Evolutionary conservation across 35 echinoderm and acorn worm species (phyloP), one percentile per base, ranked within the genome.

Genomic region (Hemicentrotus pulcherrimus): DNA sequence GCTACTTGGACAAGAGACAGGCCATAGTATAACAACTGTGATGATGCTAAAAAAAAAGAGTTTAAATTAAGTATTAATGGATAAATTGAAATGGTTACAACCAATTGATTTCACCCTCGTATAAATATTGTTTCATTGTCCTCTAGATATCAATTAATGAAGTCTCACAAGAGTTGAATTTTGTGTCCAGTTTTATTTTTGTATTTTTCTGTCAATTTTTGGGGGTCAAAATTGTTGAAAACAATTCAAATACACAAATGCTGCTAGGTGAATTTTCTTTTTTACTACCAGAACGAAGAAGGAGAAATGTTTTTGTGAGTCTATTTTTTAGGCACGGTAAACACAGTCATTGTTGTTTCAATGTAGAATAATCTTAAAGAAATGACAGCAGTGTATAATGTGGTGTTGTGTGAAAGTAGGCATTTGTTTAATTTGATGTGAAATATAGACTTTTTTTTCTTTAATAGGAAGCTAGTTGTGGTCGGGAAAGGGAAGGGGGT

Each of bases 161-260:
- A 55, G 50, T 12, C 50, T 55, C 9, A 15, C 5, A 55, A 55
- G 9, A 55, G 50, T 55, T 55, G 12, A 22, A 78, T 28, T 78
- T 78, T 28, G 19, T 78, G 65, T 78, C 22, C 24, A 28, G 4
- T n/a, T 78, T 78, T 28, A 7, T 78, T 78, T 78, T 78, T 5
- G 28, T n/a, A n/a, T 41, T 11, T 14, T 55, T 55, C 50, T 14
- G 0, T 55, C 50, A 55, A 55, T 55, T 19, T 15, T 71, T 71
- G 14, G n/a, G n/a, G n/a, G 28, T 78, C 28, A 78, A 78, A 22
- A 78, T 22, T 78, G 22, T 78, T 78, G 28, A 5, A 78, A 78
- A 78, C 65, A 78, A n/a, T 28, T n/a, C 65, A 78, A 78, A 28
- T 78, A 78, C 65, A 78, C 65, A 78, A 78, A 78, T 78, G 65